A percentile compares a stretch with the other conserved stretches of the same genome.
These are phyloP conservation scores for Anthonomus grandis DNA, from an alignment of 1,140 invertebrate species.

Conservation along the genomic window DNA sequence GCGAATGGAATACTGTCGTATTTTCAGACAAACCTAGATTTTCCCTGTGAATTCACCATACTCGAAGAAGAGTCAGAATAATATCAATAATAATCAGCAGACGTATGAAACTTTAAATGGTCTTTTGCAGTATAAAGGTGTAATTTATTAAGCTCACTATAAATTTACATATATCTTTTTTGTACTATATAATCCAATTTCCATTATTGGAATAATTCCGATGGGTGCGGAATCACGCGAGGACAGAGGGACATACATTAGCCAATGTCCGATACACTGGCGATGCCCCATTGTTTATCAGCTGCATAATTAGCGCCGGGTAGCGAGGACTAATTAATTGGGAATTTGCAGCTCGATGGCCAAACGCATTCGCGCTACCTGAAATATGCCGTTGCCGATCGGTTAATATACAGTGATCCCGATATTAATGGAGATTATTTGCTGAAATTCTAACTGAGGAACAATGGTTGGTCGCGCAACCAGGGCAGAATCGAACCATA, in stretches of 20 bases:
- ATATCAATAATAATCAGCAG: no score
- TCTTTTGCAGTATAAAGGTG: neutral
- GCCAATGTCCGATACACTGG: conserved; percentile 22
- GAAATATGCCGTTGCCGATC: conserved; percentile 18
- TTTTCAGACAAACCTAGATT: no score
- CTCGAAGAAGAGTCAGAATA: no score
- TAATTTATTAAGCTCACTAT: neutral
- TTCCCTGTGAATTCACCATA: no score
- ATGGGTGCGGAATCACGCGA: conserved; percentile 12
- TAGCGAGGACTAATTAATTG: conserved; percentile 21
- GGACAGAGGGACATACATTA: conserved; percentile 21
- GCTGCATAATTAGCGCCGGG: conserved; percentile 20
- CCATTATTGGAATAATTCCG: conserved; percentile 17
- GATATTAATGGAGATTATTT: conserved; percentile 1
- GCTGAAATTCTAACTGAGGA: neutral
- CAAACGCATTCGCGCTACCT: conserved; percentile 16
- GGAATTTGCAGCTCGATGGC: conserved; percentile 19
- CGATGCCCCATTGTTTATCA: conserved; percentile 24
- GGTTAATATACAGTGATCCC: conserved; percentile 11
- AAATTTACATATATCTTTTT: neutral
- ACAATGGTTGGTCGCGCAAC: no score
- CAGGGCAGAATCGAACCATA: no score
- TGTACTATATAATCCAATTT: conserved; percentile 12
- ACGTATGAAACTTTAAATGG: no score
- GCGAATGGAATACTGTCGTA: no score